Base-by-base conservation (phyloP, 2,888 invertebrate genomes). In the Creontiades dilutus region DNA sequence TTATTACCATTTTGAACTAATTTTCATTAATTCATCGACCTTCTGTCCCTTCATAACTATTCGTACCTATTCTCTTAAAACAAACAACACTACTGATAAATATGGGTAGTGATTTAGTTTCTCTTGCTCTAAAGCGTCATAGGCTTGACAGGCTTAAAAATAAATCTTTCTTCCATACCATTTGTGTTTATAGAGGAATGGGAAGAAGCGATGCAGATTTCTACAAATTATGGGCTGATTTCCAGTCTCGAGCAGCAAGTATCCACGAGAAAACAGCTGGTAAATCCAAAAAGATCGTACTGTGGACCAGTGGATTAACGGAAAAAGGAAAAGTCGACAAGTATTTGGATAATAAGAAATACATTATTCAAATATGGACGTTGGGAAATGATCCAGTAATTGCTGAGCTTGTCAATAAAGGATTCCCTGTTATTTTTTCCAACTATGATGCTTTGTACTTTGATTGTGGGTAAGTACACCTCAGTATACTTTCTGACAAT, bases 371-470 rank as follows among this genome's bases (percentile, higher is more conserved):
- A 94, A 95, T 97, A 37, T 97, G 97, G 97, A 97, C 97, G 0
- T 95, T 94, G 0, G 96, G 95, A 0, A 91, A 92, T 0, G 96
- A 97, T 92, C 93, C 94, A 0, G 92, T 92, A 37, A 94, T 97
- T 75, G 93, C 94, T 12, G 95, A 96, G 86, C 94, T 98, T 0
- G 93, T 97, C 0, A 93, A 95, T 84, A 96, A 96, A 90, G 96
- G 96, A 12, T 98, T 96, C 92, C 95, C 94, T 46, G 93, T 97
- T 28, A 97, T 98, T 91, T 94, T 98, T 91, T 97, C 97, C 3
- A 98, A 98, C 93, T 97, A 97, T 92, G 98, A 98, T 93, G 96
- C 96, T 0, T 93, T 97, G 4, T 98, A 98, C 93, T 94, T 98
- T 0, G 98, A 98, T 93, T 98, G 98, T 92, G 98, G 98, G 92